Evolutionary conservation across 2,888 invertebrate genomes (phyloP), one percentile per base, ranked within the genome.

Genomic region (Volucella inanis): DNA sequence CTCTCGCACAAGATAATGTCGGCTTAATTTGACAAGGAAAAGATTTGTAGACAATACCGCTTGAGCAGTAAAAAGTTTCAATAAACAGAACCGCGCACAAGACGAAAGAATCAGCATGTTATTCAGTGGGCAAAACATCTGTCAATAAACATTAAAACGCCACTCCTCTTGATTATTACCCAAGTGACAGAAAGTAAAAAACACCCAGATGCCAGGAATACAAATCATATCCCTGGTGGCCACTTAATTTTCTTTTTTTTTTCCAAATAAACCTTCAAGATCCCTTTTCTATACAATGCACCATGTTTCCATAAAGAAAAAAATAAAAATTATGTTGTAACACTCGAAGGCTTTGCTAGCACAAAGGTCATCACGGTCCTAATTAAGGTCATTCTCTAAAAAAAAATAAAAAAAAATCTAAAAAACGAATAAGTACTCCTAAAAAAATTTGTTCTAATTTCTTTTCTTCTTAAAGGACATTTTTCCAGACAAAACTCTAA

Each of bases 301-400:
- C 43, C 71, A 61, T 80, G 61, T 71, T 76, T 39, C 15, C 38
- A 45, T 22, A 54, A 49, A 64, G n/a, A 55, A 68, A 38, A 15
- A 77, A 68, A 64, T 68, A 72, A 81, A 85, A 85, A 85, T 85
- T 76, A 85, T 81, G 85, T 77, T 81, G 85, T 85, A 64, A 85
- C 76, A 80, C 41, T 64, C 65, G 55, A 62, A 31, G n/a, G 52
- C 67, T 52, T 85, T 85, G 81, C 81, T 64, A 41, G 49, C n/a
- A 8, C 43, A 43, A 12, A 81, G 85, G 81, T 85, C 85, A 85
- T 77, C 85, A 68, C 85, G 43, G 62, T 76, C 80, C 85, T 85
- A 85, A 85, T 85, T 85, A 85, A 85, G 85, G 85, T 85, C 76
- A 85, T 72, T 59, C 15, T 59, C 41, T 12, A 61, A 71, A 78